Conservation (phyloP, 2,888 invertebrate species). For the Drosophila mayaguana region DNA sequence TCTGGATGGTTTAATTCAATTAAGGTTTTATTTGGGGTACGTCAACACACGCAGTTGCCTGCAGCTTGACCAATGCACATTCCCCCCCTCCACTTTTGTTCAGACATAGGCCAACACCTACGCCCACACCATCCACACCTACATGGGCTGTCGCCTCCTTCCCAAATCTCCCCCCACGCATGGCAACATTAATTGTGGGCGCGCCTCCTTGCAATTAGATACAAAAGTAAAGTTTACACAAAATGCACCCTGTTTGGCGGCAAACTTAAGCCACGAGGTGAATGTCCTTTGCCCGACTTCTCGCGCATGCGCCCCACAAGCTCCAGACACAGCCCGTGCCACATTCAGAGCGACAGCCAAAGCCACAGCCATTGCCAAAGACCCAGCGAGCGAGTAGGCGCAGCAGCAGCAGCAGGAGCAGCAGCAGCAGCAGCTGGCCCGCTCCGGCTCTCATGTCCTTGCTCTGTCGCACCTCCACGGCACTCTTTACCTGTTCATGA, state of each 20-base stretch:
- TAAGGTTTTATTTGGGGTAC: slow-evolving; percentile 44
- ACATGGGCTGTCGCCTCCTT: not conserved
- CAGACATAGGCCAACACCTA: not conserved
- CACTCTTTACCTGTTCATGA: not conserved
- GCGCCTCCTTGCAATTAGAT: slow-evolving; percentile 71
- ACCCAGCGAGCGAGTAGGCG: slow-evolving; percentile 25
- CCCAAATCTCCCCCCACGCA: not conserved
- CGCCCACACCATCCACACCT: not conserved
- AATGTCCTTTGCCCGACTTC: slow-evolving; percentile 67
- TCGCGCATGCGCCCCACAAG: slow-evolving; percentile 63
- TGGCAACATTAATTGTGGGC: slow-evolving; percentile 48
- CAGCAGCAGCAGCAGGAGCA: slow-evolving; percentile 19
- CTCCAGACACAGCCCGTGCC: slow-evolving; percentile 10
- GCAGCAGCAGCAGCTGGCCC: slow-evolving; percentile 17
- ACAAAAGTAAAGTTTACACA: slow-evolving; percentile 61
- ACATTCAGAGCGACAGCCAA: slow-evolving; percentile 15
- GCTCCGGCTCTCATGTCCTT: slow-evolving; percentile 17
- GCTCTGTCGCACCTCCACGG: slow-evolving; percentile 44
- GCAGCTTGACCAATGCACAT: slow-evolving; percentile 31
- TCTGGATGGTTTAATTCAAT: slow-evolving; percentile 53
- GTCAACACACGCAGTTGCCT: slow-evolving; percentile 5
- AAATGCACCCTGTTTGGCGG: slow-evolving; percentile 78
- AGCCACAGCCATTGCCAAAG: slow-evolving; percentile 6
- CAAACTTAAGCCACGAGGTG: slow-evolving; percentile 68
- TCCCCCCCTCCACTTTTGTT: not conserved